Evolutionary conservation across 2,113 vertebrate genomes (phyloP).

Genomic region (Capricornis sumatraensis): DNA sequence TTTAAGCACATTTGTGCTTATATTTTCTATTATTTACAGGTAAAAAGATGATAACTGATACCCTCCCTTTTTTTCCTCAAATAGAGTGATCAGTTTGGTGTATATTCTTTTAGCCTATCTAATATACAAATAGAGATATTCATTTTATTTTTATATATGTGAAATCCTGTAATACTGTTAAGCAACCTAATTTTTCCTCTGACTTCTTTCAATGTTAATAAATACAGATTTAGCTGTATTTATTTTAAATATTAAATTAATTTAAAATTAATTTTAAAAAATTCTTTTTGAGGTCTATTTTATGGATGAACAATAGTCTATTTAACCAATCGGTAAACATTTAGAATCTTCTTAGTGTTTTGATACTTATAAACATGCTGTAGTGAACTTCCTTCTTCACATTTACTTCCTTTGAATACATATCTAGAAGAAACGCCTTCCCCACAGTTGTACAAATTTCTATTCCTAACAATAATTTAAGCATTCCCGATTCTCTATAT

Average conservation of each 20-base stretch:
- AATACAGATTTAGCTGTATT: neutral
- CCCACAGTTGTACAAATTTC: neutral
- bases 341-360: neutral
- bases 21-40: constrained; percentile 15
- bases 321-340: neutral
- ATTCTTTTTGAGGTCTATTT: neutral
- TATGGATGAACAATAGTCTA: neutral
- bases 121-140: neutral
- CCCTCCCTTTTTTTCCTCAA: neutral
- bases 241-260: neutral
- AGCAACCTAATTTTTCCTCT: neutral
- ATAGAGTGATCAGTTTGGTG: neutral
- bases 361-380: neutral
- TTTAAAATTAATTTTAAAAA: neutral
- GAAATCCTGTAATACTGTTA: neutral
- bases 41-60: neutral
- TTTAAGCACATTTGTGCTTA: neutral
- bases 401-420: neutral
- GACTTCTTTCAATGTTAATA: neutral
- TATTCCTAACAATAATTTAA: neutral
- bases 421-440: neutral
- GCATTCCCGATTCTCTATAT: neutral
- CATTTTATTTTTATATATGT: neutral
- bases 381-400: neutral
- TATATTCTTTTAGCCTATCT: neutral